Base-by-base conservation (phyloP, 2,113 vertebrate genomes). In the Psammodynastes pulverulentus region DNA sequence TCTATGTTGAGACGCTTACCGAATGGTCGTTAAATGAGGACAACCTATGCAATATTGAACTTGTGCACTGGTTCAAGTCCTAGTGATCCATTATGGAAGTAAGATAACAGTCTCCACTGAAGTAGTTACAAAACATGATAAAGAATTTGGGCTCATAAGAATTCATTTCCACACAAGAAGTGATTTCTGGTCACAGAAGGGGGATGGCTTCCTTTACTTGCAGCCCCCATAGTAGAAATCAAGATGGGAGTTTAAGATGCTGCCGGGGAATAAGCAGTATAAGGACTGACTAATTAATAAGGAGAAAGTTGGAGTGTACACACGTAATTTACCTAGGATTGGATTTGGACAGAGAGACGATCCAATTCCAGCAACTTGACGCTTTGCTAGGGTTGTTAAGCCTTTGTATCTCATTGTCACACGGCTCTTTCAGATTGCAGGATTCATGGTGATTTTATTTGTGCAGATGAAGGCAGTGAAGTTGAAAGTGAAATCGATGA, bases 401-500 rank as follows among this genome's bases (percentile, higher is more conserved):
- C 10, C 56, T 39, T 85, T 52, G 13, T 46, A 58, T 89, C 29
- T 92, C 24, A 58, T 54, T 26, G 19, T 56, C 49, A 58, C 26
- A 51, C 62, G 34, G 17, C 10, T 19, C 8, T 84, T 93, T 93
- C 91, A 89, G 56, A n/a, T 5, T 90, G 62, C 54, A 94, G 91
- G 84, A 96, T 96, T 95, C 92, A 88, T 94, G 62, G 29, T 97
- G 94, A 3, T 97, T 96, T 97, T 26, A 93, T 97, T 94, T 97
- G 92, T 97, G 92, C 97, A 98, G 98, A 98, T 97, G 98, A 98
- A 95, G 98, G 98, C 96, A 98, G 98, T 9, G 98, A 98, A 96
- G 97, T 98, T 89, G 98, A 98, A 94, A 98, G 98, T 84, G 98
- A 98, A 95, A 98, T 98, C 96, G 98, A 98, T 72, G 98, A 98